Base-by-base conservation (phyloP, 1,140 invertebrate genomes). In the Tribolium madens region DNA sequence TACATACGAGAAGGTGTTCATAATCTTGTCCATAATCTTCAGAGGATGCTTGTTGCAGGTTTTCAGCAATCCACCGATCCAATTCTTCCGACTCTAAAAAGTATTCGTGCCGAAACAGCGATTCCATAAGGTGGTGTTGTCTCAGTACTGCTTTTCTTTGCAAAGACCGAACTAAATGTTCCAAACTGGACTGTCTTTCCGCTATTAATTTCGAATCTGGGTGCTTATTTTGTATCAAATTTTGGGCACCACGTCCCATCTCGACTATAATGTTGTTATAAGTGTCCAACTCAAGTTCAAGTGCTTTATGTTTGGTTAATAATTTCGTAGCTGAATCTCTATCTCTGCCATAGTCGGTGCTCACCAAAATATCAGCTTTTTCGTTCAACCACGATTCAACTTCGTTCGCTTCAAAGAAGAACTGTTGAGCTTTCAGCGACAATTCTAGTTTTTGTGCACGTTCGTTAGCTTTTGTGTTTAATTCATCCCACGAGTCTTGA, bases 21-120 rank as follows among this genome's bases (percentile, higher is more conserved):
- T 97, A 98, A 88, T 99, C 97, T 85, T 96, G 95, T 3, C 97
- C 97, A 86, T 97, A 99, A 85, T 99, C 98, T 84, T 99, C 97
- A 33, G 94, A 96, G 1, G 92, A 92, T 4, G 97, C 97, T 0
- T 92, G 92, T 79, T 94, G 92, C 86, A 96, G 92, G 85, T 99
- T 96, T 84, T 98, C 96, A 77, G 93, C 92, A 31, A 99, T 98
- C 97, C 97, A 99, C 80, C 92, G 91, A 83, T 98, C 96, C 70
- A 99, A 89, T 83, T 99, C 97, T 69, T 92, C 90, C 76, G 92
- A 94, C 86, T 99, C 98, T 0, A 93, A 87, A 83, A 98, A 92
- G 85, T 98, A 99, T 83, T 98, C 96, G 84, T 98, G 97, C 76
- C 96, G 89, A 85, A 95, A 95, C 83, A 98, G 92, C 33, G 94